Evolutionary conservation across 2,797 vertebrate genomes (phyloP).

Genomic region (Mormyrus proboscirostris): DNA sequence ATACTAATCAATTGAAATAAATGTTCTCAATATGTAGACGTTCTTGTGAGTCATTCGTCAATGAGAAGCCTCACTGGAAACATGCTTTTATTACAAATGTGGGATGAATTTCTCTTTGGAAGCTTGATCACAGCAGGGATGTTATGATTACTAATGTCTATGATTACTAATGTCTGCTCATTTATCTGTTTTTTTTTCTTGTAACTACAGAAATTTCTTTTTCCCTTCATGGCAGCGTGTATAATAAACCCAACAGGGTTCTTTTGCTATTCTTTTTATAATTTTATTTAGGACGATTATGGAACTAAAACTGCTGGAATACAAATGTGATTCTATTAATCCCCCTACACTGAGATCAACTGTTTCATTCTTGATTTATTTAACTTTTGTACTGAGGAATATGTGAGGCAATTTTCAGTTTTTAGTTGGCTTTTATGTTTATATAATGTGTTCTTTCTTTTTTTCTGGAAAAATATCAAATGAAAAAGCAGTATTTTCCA

Average conservation of each 20-base stretch:
- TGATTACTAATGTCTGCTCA: background rate
- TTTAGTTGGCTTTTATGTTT: background rate
- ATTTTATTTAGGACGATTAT: background rate
- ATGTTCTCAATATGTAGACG: background rate
- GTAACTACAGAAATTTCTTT: background rate
- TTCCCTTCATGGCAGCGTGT: background rate
- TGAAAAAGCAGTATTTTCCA: background rate
- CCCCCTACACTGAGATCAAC: background rate
- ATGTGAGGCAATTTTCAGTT: background rate
- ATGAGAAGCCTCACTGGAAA: background rate
- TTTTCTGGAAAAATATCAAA: background rate
- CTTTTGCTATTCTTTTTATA: background rate
- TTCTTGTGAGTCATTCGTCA: background rate
- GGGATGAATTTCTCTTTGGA: background rate
- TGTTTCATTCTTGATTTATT: background rate
- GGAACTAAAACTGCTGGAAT: background rate
- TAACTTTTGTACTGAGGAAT: background rate
- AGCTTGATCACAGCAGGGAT: background rate
- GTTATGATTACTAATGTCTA: background rate
- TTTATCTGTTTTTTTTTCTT: background rate
- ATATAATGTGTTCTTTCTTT: background rate
- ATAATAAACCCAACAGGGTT: background rate
- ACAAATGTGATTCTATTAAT: background rate
- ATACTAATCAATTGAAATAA: slow-evolving; percentile 12
- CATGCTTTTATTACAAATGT: background rate